phyloP scores from a whole-genome alignment of 2,888 invertebrate genomes.

The Melinopterus prodromus region DNA sequence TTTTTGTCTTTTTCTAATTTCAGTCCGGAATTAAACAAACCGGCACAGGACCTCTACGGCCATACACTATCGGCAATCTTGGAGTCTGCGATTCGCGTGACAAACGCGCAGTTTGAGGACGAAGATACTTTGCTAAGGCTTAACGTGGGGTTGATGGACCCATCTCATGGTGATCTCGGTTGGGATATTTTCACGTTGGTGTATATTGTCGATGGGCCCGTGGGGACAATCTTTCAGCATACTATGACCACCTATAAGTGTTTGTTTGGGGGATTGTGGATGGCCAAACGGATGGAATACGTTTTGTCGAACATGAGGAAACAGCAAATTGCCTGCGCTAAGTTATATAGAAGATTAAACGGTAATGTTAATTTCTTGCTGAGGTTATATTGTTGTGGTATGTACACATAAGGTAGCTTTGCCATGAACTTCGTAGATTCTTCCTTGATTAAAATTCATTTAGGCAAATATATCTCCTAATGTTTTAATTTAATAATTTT shows the following conservation, averaged over 20 bases:
- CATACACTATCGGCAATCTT: constrained; percentile 88
- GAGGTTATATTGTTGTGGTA: neutral
- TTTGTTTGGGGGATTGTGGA: constrained; percentile 88
- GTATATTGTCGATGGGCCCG: constrained; percentile 88
- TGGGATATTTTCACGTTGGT: constrained; percentile 92
- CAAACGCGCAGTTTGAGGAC: constrained; percentile 94
- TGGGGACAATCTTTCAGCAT: constrained; percentile 83
- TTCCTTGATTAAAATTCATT: no score
- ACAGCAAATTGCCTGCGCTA: constrained; percentile 79
- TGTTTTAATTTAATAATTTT: no score
- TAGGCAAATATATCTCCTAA: no score
- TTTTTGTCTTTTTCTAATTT: neutral
- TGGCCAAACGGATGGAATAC: constrained; percentile 89
- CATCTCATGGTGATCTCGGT: constrained; percentile 75
- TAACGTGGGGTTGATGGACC: constrained; percentile 70
- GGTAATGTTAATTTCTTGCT: constrained; percentile 58
- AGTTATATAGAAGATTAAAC: constrained; percentile 73
- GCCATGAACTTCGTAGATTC: no score
- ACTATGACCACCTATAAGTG: constrained; percentile 81
- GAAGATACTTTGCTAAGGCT: constrained; percentile 87
- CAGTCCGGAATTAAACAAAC: constrained; percentile 88
- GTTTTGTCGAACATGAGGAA: constrained; percentile 84
- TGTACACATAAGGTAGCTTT: neutral
- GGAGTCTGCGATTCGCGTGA: constrained; percentile 87
- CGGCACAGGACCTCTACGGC: constrained; percentile 84